Base-by-base conservation (phyloP, 1,140 invertebrate species). In the Heliconius hewitsoni region DNA sequence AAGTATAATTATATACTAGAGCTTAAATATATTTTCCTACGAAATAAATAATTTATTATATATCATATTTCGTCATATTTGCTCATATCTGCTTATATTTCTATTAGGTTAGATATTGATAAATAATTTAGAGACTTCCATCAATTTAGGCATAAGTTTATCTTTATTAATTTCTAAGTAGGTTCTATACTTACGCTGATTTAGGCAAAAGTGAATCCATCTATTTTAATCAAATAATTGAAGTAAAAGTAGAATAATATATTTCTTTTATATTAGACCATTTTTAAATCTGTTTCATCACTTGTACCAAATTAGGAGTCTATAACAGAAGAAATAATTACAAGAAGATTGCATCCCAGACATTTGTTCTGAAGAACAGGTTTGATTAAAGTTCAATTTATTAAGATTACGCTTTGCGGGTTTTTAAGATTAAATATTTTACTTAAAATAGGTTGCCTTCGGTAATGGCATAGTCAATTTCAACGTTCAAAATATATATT, bases 271-370 rank as follows among this genome's bases (percentile, higher is more conserved):
- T 19, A 39, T 76, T 76, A 71, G 39, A 76, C 75, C 75, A 76
- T 42, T 27, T 27, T 50, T 71, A 71, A 71, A 76, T 27, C 42
- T 76, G 75, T 50, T 76, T 71, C 75, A 71, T 76, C 39, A 76
- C 66, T 76, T 71, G 42, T 76, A 76, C 75, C 66, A 71, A 76
- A 76, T 76, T 76, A 76, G 60, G 39, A 70, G 60, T 42, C 60
- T 50, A 76, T 76, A 76, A 71, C 75, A 52, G 75, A 34, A 71
- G 75, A 76, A 76, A 71, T 76, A 76, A 76, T 76, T 76, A 71
- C 66, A 76, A 76, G 60, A 71, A 70, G 60, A 76, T 76, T 76
- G 75, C 75, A 76, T 66, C 57, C 75, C 27, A 75, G 74, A 75
- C 55, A 71, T 71, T 76, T 76, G 42, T 66, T 76, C 60, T 50